Conservation (phyloP, 2,797 vertebrate species). For the Rachycentron canadum region DNA sequence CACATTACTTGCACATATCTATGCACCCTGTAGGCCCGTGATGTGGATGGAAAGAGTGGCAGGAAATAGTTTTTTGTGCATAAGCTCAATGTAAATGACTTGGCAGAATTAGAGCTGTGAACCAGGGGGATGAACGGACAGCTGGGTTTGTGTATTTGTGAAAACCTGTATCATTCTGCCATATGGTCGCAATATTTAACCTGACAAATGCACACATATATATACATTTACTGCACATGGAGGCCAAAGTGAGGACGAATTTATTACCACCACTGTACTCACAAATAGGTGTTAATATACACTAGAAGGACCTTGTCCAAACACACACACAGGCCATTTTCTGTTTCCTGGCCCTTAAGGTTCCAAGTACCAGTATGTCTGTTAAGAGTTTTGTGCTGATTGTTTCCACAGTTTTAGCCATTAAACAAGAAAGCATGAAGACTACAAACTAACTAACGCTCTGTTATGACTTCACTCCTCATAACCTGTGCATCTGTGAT, state of each 20-base stretch:
- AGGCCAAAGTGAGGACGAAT: conserved; percentile 52
- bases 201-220: conserved; percentile 41
- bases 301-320: conserved; percentile 56
- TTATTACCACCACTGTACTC: conserved; percentile 49
- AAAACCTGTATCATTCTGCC: conserved; percentile 77
- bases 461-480: conserved; percentile 60
- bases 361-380: conserved; percentile 2
- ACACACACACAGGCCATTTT: conserved; percentile 27
- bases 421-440: conserved; percentile 47
- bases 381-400: conserved; percentile 50
- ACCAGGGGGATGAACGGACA: conserved; percentile 74
- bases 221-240: conserved; percentile 1
- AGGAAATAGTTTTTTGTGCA: conserved; percentile 72
- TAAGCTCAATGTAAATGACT: conserved; percentile 79
- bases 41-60: conserved; percentile 57
- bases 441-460: conserved; percentile 36
- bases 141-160: conserved; percentile 78
- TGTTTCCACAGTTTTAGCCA: conserved; percentile 58
- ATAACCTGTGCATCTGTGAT: conserved; percentile 59
- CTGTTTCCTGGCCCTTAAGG: conserved; percentile 11
- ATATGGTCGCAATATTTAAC: conserved; percentile 77
- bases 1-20: conserved; percentile 62
- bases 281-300: conserved; percentile 57
- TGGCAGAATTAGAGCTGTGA: conserved; percentile 71
- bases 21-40: conserved; percentile 48